phyloP scores from a whole-genome alignment of 2,888 invertebrate species.

The Eumerus sabulonum region DNA sequence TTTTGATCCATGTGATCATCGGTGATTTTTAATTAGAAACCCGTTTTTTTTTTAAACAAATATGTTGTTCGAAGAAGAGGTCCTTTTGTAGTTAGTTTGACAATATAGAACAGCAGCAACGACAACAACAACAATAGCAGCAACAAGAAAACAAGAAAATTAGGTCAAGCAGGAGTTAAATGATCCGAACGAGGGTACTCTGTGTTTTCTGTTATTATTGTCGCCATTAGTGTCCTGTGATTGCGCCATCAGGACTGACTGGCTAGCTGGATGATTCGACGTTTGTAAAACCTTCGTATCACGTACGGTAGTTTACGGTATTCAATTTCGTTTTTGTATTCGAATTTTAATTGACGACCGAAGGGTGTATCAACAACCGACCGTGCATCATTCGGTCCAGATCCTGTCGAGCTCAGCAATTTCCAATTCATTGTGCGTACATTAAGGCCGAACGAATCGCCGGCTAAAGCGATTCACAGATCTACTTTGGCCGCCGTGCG shows the following conservation, averaged over 20 bases:
- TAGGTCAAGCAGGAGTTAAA: conserved; percentile 54
- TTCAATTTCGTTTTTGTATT: too few relatives aligned
- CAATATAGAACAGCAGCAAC: too few relatives aligned
- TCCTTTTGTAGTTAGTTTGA: too few relatives aligned
- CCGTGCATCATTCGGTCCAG: conserved; percentile 4
- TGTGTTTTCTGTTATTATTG: conserved; percentile 33
- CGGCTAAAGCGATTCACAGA: conserved; percentile 9
- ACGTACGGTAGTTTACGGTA: too few relatives aligned
- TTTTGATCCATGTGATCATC: conserved; percentile 4
- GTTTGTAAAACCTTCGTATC: conserved; percentile 20
- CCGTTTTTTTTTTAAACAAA: conserved; percentile 8
- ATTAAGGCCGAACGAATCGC: neutral
- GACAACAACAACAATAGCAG: conserved; percentile 1
- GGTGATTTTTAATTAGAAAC: too few relatives aligned
- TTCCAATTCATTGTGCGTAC: conserved; percentile 49
- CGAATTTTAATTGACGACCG: conserved; percentile 51
- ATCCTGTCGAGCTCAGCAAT: conserved; percentile 37
- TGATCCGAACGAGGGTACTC: conserved; percentile 33
- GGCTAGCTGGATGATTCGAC: conserved; percentile 2
- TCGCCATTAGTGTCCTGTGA: conserved; percentile 34
- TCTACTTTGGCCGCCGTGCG: neutral
- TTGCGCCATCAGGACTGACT: conserved; percentile 1
- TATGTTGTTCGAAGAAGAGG: too few relatives aligned
- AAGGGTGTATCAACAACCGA: conserved; percentile 16
- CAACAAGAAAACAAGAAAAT: conserved; percentile 23